phyloP scores from a whole-genome alignment of 2,888 invertebrate species.

The Leptopterna dolabrata region DNA sequence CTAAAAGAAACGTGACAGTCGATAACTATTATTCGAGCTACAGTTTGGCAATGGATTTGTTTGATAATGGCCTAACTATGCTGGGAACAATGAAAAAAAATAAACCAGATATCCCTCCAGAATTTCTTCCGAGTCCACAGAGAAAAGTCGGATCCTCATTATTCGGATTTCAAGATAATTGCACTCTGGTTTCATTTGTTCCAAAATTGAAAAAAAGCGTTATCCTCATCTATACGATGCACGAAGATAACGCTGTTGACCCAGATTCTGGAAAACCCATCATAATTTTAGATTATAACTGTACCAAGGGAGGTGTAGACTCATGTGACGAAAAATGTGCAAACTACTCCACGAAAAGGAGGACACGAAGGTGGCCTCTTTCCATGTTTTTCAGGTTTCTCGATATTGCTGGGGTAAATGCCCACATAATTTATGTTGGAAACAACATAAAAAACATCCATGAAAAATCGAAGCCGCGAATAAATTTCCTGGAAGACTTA shows the following conservation, averaged over 20 bases:
- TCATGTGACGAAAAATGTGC: not conserved
- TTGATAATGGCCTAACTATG: not conserved
- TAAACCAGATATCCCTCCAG: slow-evolving; percentile 32
- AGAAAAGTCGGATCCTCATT: not conserved
- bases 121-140: not conserved
- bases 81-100: slow-evolving; percentile 57
- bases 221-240: slow-evolving; percentile 63
- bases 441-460: not conserved
- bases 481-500: not conserved
- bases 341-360: too few species aligned
- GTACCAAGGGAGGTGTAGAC: slow-evolving; percentile 63
- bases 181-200: slow-evolving; percentile 48
- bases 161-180: slow-evolving; percentile 56
- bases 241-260: slow-evolving; percentile 60
- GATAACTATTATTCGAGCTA: too few species aligned
- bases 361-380: slow-evolving; percentile 1
- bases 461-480: not conserved
- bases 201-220: slow-evolving; percentile 62
- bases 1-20: too few species aligned
- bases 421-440: slow-evolving; percentile 54
- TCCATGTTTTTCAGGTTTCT: slow-evolving; percentile 55
- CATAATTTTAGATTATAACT: slow-evolving; percentile 63
- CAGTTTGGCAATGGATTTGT: too few species aligned
- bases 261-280: slow-evolving; percentile 54
- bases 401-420: too few species aligned